Base-by-base conservation (phyloP, 2,888 invertebrate genomes). In the Eristalis tenax region DNA sequence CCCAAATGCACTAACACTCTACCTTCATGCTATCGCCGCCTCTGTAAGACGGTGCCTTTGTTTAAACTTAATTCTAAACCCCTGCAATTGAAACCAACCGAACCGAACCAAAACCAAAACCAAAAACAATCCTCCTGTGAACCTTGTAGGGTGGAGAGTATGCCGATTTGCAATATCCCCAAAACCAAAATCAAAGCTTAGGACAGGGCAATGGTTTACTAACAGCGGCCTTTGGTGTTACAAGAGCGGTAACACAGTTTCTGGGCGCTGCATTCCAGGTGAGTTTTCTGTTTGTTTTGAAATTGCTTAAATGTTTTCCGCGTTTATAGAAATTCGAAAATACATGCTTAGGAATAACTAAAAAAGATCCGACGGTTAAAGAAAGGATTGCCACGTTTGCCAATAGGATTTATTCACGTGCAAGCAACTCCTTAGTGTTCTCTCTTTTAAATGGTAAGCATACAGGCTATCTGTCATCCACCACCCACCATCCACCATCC, bases 241-340 rank as follows among this genome's bases (percentile, higher is more conserved):
- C 96, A 35, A 95, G 95, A 92, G 96, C 96, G 1, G 96, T 97
- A 91, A 96, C 96, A 83, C 95, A 95, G 92, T 96, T 97, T 93
- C 94, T 97, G 90, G 96, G 96, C 90, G 95, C 96, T 90, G 96
- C 96, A 76, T 94, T 97, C 90, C 96, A 96, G 95, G 97, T 96
- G 87, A 89, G 88, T 88, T 50, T 18, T 50, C 4, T 43, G n/a
- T n/a, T 50, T n/a, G 4, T 50, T 43, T n/a, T n/a, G 18, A 50
- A 50, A 50, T 50, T 50, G 18, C 18, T 18, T 18, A 8, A 18
- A 43, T 43, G 4, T 3, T 40, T 13, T 40, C 13, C 5, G 43
- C 18, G 43, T 43, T 4, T 43, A n/a, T 15, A 63, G 35, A 28
- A 23, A 38, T 71, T 28, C 28, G 32, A 50, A 77, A 73, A 66